Conservation (phyloP, 92 coral and sea anemone species). For the Hydrozoanthus gracilis region DNA sequence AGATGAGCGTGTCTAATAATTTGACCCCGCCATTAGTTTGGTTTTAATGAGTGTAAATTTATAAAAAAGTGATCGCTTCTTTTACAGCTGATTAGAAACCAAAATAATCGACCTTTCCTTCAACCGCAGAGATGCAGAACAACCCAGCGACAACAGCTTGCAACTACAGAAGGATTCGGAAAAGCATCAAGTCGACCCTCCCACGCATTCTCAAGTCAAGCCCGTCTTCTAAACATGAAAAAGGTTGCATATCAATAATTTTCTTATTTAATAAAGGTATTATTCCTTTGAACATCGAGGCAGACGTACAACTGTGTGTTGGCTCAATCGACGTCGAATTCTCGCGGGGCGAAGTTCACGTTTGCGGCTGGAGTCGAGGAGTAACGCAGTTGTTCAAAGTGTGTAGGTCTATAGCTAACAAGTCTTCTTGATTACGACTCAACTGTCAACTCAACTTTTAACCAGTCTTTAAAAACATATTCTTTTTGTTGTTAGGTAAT, state of each 20-base stretch:
- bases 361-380: no score
- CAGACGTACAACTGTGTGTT: neutral
- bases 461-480: neutral
- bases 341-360: no score
- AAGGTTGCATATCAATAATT: neutral
- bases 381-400: no score
- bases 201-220: conserved; percentile 1
- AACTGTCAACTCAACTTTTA: neutral
- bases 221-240: neutral
- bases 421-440: neutral
- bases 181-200: neutral
- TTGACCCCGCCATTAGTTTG: no score
- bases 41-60: no score
- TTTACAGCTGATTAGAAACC: no score
- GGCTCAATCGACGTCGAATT: neutral
- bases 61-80: no score
- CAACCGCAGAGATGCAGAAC: neutral
- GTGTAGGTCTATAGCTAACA: no score
- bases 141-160: neutral
- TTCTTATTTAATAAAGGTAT: no score
- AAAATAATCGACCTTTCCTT: neutral
- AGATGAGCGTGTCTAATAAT: no score
- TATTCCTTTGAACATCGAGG: no score
- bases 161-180: conserved; percentile 1
- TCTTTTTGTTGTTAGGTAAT: neutral